Evolutionary conservation across 2,113 vertebrate genomes (phyloP).

Genomic region (Pangasianodon hypophthalmus): DNA sequence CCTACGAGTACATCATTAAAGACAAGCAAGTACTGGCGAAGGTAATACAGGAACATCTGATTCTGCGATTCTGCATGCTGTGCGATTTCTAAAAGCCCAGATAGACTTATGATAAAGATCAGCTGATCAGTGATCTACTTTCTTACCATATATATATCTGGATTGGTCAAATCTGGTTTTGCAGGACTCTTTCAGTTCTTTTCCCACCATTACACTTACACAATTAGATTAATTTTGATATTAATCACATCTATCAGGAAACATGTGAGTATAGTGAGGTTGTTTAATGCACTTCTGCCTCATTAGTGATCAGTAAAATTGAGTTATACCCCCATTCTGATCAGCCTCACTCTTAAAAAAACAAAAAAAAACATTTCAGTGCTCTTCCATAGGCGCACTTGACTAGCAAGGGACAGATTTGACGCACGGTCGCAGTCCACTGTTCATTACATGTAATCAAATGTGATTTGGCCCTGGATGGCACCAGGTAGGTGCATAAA

Average conservation of each 20-base stretch:
- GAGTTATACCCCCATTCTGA: too few species aligned
- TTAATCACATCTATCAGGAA: too few species aligned
- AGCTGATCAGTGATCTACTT: background rate
- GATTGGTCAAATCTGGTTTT: background rate
- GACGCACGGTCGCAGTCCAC: constrained; percentile 54
- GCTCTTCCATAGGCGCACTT: constrained; percentile 44
- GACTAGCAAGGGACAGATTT: constrained; percentile 54
- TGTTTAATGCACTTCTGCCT: too few species aligned
- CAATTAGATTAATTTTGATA: too few species aligned
- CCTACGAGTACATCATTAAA: constrained; percentile 97
- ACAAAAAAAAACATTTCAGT: too few species aligned
- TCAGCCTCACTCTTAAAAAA: too few species aligned
- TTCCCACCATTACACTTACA: too few species aligned
- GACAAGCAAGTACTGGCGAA: constrained; percentile 97
- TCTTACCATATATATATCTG: too few species aligned
- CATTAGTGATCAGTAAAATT: too few species aligned
- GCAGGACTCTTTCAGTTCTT: too few species aligned
- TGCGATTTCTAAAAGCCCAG: background rate
- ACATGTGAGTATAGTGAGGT: too few species aligned
- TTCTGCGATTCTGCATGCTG: background rate
- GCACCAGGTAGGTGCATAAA: constrained; percentile 53
- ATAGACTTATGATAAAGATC: background rate
- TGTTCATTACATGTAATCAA: constrained; percentile 63
- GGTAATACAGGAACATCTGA: constrained; percentile 65
- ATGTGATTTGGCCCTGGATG: constrained; percentile 57